phyloP scores from a whole-genome alignment of 1,140 invertebrate genomes.

The Neodiprion pinetum region DNA sequence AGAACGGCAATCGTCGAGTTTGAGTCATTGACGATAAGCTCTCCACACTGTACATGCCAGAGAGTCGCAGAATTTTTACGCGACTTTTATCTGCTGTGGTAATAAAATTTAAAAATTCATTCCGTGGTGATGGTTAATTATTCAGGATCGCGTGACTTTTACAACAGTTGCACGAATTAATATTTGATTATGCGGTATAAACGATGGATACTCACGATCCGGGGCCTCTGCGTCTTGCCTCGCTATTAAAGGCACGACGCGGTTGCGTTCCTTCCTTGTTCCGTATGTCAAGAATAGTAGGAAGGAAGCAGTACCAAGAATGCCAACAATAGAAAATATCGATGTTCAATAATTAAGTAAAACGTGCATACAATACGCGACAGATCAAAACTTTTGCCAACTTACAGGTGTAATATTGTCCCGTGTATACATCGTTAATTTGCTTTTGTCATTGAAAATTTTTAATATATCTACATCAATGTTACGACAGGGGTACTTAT shows the following conservation, averaged over 20 bases:
- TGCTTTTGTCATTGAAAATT: too few species aligned
- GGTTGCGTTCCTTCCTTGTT: neutral
- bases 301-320: neutral
- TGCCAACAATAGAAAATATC: neutral
- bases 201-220: slow-evolving; percentile 21
- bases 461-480: too few species aligned
- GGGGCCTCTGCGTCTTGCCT: too few species aligned
- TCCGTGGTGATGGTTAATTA: slow-evolving; percentile 5
- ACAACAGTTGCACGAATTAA: slow-evolving; percentile 24
- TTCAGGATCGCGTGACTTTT: slow-evolving; percentile 17
- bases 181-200: slow-evolving; percentile 28
- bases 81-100: slow-evolving; percentile 9
- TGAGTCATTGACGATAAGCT: too few species aligned
- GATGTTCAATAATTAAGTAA: neutral
- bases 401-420: too few species aligned
- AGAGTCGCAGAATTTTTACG: neutral
- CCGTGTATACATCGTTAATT: too few species aligned
- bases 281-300: neutral
- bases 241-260: too few species aligned
- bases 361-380: too few species aligned
- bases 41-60: too few species aligned
- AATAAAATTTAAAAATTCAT: slow-evolving; percentile 20
- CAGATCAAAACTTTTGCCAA: too few species aligned
- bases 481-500: too few species aligned
- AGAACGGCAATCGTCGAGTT: too few species aligned